Percentiles rank a stretch among this genome's conserved stretches.
phyloP scores from a whole-genome alignment of 2,888 invertebrate genomes.

The Cataglyphis livida region DNA sequence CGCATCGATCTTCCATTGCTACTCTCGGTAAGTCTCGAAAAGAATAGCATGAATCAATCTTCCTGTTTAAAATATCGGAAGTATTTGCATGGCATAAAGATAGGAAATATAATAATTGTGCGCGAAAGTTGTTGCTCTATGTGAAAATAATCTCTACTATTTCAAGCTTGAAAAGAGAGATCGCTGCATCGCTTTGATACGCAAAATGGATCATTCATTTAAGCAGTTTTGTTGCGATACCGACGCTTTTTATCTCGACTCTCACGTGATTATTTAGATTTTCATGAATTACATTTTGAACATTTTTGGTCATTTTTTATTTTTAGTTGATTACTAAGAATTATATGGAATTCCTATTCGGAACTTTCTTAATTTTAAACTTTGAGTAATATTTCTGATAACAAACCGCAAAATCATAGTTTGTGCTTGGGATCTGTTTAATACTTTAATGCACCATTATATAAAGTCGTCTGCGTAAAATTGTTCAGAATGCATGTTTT shows the following conservation, averaged over 20 bases:
- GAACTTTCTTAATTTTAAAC: neutral
- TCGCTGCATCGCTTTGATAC: neutral
- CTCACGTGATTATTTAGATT: neutral
- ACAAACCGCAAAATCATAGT: neutral
- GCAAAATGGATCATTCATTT: neutral
- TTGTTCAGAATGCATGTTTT: neutral
- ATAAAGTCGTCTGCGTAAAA: neutral
- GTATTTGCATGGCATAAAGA: neutral
- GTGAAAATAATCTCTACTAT: neutral
- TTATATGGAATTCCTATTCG: neutral
- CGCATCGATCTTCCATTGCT: slow-evolving; percentile 75
- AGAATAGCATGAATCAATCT: neutral
- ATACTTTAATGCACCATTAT: neutral
- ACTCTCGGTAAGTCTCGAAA: slow-evolving; percentile 70
- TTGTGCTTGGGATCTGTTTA: neutral
- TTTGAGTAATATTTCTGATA: neutral
- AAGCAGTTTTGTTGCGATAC: neutral
- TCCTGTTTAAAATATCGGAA: neutral
- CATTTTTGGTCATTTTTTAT: neutral
- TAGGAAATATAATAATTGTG: neutral
- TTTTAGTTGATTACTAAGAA: neutral
- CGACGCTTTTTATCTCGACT: neutral
- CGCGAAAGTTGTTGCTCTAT: neutral
- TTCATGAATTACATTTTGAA: neutral
- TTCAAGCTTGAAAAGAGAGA: neutral